phyloP scores from a whole-genome alignment of 2,797 vertebrate species.

The Cryptoprocta ferox region DNA sequence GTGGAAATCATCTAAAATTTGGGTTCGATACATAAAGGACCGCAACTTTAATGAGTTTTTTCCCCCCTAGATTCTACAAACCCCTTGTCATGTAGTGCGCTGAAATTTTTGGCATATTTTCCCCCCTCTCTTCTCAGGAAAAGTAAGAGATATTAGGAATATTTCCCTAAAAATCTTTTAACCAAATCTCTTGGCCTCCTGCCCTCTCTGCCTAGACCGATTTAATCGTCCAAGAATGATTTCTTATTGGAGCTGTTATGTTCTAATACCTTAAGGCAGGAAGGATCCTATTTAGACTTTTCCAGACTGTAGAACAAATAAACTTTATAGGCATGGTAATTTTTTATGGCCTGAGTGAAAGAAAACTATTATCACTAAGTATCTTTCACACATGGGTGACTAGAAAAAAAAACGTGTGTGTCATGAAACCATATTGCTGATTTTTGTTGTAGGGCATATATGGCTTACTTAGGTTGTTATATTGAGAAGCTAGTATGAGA shows the following conservation, averaged over 20 bases:
- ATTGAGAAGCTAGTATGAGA: neutral
- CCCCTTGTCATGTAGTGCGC: neutral
- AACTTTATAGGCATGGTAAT: neutral
- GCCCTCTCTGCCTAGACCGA: neutral
- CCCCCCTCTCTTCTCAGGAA: neutral
- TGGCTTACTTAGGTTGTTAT: neutral
- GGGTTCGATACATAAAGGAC: neutral
- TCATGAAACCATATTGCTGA: neutral
- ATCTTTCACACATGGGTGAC: neutral
- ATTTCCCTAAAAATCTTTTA: conserved; percentile 40
- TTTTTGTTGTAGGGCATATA: neutral
- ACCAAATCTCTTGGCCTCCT: neutral
- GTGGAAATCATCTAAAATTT: neutral
- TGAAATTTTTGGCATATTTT: neutral
- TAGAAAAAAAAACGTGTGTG: neutral
- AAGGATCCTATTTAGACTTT: conserved; percentile 27
- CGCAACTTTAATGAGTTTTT: neutral
- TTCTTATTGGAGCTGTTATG: neutral
- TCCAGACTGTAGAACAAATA: neutral
- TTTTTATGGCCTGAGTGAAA: neutral
- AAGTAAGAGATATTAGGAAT: neutral
- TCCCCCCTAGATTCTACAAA: neutral
- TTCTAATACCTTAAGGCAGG: conserved; percentile 11
- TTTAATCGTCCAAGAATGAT: neutral
- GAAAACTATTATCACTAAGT: neutral